Evolutionary conservation across 2,797 vertebrate species (phyloP).

Genomic region (Apogon hyalosoma): DNA sequence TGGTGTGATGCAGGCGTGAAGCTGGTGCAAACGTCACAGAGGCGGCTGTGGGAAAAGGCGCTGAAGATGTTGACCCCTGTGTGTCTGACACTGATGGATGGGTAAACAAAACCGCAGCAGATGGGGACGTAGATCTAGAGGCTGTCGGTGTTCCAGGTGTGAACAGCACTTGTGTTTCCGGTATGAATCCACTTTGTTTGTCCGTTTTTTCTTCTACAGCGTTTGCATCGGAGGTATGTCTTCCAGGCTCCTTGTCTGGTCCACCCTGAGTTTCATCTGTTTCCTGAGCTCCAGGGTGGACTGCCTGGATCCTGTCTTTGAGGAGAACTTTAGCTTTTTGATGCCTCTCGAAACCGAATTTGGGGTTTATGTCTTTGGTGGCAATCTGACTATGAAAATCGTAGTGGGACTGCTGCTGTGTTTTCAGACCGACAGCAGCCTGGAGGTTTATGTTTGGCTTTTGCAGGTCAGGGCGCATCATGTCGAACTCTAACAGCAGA

Average conservation of each 20-base stretch:
- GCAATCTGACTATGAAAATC: conserved; percentile 8
- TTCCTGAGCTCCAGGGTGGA: conserved; percentile 3
- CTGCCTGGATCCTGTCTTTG: not conserved
- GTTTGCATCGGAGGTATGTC: not conserved
- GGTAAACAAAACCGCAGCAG: conserved; percentile 4
- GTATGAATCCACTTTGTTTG: not conserved
- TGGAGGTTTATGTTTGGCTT: conserved; percentile 33
- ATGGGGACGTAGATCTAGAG: conserved; percentile 6
- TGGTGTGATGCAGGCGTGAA: not conserved
- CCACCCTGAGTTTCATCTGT: not conserved
- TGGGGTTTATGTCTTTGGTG: conserved; percentile 50
- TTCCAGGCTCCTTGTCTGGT: conserved; percentile 2
- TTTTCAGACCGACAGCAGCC: conserved; percentile 38
- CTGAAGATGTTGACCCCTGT: not conserved
- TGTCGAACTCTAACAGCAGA: conserved; percentile 15
- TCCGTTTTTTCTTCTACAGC: not conserved
- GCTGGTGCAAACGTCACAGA: conserved; percentile 1
- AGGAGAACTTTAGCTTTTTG: conserved; percentile 6
- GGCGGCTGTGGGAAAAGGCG: too few relatives aligned
- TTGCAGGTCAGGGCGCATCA: not conserved
- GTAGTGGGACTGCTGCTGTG: conserved; percentile 39
- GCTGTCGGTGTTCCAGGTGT: not conserved
- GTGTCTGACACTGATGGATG: conserved; percentile 18
- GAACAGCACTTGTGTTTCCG: not conserved
- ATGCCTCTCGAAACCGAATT: not conserved